phyloP scores from a whole-genome alignment of 2,888 invertebrate species.

The Incurvaria masculella region DNA sequence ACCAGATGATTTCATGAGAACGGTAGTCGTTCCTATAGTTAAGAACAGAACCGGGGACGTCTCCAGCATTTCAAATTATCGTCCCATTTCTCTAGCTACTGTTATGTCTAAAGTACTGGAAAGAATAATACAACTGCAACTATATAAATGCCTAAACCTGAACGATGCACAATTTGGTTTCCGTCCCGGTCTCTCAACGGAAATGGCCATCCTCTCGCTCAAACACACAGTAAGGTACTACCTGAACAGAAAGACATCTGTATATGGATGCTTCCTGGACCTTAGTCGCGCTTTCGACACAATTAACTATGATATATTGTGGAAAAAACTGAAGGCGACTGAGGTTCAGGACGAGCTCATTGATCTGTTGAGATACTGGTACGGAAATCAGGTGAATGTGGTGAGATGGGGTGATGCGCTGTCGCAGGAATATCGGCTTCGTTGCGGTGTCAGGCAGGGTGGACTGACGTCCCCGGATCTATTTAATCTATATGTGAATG shows the following conservation, averaged over 20 bases:
- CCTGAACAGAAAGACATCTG: conserved; percentile 1
- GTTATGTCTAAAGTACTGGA: not conserved
- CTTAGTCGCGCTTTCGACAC: conserved; percentile 15
- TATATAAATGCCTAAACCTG: no score
- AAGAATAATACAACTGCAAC: no score
- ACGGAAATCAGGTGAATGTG: conserved; percentile 9
- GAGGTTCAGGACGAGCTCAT: conserved; percentile 9
- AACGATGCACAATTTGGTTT: conserved; percentile 6
- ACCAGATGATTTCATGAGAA: not conserved
- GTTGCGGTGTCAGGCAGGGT: conserved; percentile 16
- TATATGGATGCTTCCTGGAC: conserved; percentile 15
- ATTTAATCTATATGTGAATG: no score
- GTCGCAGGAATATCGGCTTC: conserved; percentile 12
- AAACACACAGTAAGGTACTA: conserved; percentile 5
- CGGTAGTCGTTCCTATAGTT: not conserved
- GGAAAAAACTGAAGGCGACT: conserved; percentile 10
- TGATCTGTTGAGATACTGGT: conserved; percentile 12
- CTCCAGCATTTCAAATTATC: no score
- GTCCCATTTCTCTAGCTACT: no score
- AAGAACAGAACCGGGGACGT: no score
- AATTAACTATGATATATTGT: conserved; percentile 14
- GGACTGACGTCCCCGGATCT: conserved; percentile 15
- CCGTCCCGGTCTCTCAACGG: conserved; percentile 2
- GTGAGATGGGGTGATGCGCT: no score
- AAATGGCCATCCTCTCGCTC: conserved; percentile 4